Evolutionary conservation across 2,113 vertebrate genomes (phyloP).

Genomic region (Pogona vitticeps): DNA sequence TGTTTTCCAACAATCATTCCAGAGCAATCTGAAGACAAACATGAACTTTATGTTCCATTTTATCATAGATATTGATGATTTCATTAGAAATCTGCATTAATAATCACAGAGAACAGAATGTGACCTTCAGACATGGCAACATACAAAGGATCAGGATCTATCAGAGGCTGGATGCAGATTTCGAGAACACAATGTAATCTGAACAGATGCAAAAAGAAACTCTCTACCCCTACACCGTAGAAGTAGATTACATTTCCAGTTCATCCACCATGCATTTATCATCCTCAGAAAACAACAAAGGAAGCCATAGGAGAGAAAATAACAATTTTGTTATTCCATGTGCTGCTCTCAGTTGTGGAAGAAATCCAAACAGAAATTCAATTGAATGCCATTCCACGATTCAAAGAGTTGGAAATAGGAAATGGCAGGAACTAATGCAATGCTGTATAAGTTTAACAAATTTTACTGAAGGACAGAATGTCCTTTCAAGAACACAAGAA

Average conservation of each 20-base stretch:
- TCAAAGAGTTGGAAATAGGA: slow-evolving; percentile 64
- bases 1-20: not conserved
- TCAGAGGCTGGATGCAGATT: slow-evolving; percentile 54
- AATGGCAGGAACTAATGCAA: slow-evolving; percentile 72
- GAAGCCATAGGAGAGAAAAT: slow-evolving; percentile 51
- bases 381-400: slow-evolving; percentile 70
- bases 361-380: slow-evolving; percentile 74
- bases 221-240: slow-evolving; percentile 23
- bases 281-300: slow-evolving; percentile 68
- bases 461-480: slow-evolving; percentile 63
- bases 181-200: slow-evolving; percentile 50
- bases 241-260: slow-evolving; percentile 57
- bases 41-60: not conserved
- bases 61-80: not conserved
- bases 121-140: slow-evolving; percentile 36
- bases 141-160: slow-evolving; percentile 29
- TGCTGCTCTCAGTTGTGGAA: slow-evolving; percentile 69
- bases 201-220: slow-evolving; percentile 43
- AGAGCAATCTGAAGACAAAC: not conserved
- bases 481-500: slow-evolving; percentile 70
- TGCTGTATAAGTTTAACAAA: slow-evolving; percentile 69
- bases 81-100: slow-evolving; percentile 19
- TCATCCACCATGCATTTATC: slow-evolving; percentile 59
- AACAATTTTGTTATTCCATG: slow-evolving; percentile 68
- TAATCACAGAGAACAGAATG: slow-evolving; percentile 21